Base-by-base conservation (phyloP, 2,113 vertebrate species). In the Malurus cyaneus region DNA sequence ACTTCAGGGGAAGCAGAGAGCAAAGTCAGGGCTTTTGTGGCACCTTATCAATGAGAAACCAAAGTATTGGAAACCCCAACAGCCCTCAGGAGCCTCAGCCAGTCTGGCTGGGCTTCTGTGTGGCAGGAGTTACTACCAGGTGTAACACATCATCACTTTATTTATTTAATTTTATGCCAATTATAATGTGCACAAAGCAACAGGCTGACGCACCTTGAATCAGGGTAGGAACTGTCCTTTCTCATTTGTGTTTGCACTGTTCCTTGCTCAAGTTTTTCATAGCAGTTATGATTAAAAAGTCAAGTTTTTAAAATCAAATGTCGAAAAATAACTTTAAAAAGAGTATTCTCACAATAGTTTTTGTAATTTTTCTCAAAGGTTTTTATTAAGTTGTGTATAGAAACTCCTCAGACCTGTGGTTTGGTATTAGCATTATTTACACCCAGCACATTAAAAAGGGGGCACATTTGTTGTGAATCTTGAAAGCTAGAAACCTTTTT, bases 171-270 rank as follows among this genome's bases (percentile, higher is more conserved):
- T 84, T 86, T 54, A 78, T 77, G 42, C 28, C 64, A 73, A 2
- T 20, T 71, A 8, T 26, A 54, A 42, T 34, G 16, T 25, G 60
- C 50, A 32, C 42, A 66, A 74, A 78, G 32, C 71, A 80, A 39
- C 34, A 24, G 26, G 44, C 28, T 83, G 64, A 21, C 23, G 41
- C 9, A 18, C 34, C 0, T 0, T 59, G 47, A 50, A 66, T 62
- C 56, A 65, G 52, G 12, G 15, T 12, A 52, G 60, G 32, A 29
- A 21, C 11, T 41, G 21, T 64, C 11, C 29, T 86, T 71, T 73
- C 39, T 81, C 12, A 31, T 49, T 41, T 46, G 19, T 5, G 49
- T 79, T 93, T 61, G 25, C 11, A 16, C 28, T 44, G 18, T 25
- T 82, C 34, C 42, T 47, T 56, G 53, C 36, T 72, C 26, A 52